Evolutionary conservation across 2,113 vertebrate species (phyloP), one percentile per base, ranked within the genome.

Genomic region (Oryzias melastigma): DNA sequence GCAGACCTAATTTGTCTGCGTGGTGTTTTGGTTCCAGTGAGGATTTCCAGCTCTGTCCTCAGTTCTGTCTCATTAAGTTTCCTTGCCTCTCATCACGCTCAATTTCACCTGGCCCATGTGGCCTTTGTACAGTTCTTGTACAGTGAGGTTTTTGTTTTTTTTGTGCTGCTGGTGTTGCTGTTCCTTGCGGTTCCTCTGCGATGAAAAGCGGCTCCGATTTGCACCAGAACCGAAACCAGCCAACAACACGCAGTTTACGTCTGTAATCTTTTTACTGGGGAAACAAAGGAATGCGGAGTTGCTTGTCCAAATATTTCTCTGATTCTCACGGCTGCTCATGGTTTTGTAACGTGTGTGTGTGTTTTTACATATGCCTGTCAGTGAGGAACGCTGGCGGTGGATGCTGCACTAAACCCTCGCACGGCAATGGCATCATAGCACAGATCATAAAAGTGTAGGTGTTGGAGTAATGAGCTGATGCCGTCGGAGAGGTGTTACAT

Each of bases 41-140:
- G 76, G 85, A 85, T 85, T 87, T 77, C 65, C 81, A 74, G 66
- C 85, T 80, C 68, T 77, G 76, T 86, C 78, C 74, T 69, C 71
- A 65, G 82, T 85, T 85, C 63, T 73, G 69, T 74, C 79, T 85
- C 88, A 85, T 89, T 88, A 86, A 71, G 56, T 80, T 75, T 55
- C 49, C 71, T 50, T 7, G 74, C 77, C 57, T 75, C 75, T 63
- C 80, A 77, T 84, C 83, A 79, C 59, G 79, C 80, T 87, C 75
- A 61, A 79, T 82, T 84, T 85, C 64, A 65, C 64, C 64, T 80
- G 76, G 73, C 64, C 66, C 70, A 47, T 29, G 72, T 65, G 57
- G 58, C 68, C 60, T 46, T 22, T 58, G 58, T 57, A 18, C 58
- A 40, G 53, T 65, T 64, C 54, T 62, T 46, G 17, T 44, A 49